Conservation (phyloP, 2,113 vertebrate genomes). For the Empidonax alnorum region DNA sequence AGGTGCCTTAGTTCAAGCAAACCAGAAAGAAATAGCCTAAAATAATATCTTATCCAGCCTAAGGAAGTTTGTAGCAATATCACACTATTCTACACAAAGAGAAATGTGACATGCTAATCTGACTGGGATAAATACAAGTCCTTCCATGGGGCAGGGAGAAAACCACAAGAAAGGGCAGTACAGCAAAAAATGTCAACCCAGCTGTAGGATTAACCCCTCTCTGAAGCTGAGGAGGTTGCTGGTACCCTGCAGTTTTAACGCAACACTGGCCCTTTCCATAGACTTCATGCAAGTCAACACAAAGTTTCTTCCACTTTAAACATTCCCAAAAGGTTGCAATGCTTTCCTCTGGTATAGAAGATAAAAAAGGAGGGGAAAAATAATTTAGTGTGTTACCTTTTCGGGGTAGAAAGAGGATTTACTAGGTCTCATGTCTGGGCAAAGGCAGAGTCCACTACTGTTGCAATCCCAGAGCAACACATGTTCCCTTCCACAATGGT, state of each 20-base stretch:
- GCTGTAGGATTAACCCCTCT: neutral
- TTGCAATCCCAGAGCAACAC: neutral
- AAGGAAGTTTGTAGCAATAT: neutral
- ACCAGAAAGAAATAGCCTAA: neutral
- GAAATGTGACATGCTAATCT: neutral
- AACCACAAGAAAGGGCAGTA: neutral
- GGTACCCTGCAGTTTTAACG: neutral
- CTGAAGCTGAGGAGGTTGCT: neutral
- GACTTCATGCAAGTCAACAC: neutral
- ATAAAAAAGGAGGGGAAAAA: neutral
- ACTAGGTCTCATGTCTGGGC: neutral
- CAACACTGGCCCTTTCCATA: neutral
- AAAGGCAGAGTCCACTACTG: neutral
- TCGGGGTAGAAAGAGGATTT: neutral
- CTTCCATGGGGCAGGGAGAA: neutral
- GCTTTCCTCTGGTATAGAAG: neutral
- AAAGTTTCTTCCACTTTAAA: neutral
- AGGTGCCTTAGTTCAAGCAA: neutral
- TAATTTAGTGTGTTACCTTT: neutral
- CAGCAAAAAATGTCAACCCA: neutral
- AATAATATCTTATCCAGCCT: neutral
- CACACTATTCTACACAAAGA: rapidly evolving
- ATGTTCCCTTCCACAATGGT: neutral
- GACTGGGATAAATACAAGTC: neutral
- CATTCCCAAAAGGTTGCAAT: neutral